Percentiles rank a stretch among this genome's conserved stretches.
Conservation (phyloP, 2,113 vertebrate genomes). For the Harpagus bidentatus region DNA sequence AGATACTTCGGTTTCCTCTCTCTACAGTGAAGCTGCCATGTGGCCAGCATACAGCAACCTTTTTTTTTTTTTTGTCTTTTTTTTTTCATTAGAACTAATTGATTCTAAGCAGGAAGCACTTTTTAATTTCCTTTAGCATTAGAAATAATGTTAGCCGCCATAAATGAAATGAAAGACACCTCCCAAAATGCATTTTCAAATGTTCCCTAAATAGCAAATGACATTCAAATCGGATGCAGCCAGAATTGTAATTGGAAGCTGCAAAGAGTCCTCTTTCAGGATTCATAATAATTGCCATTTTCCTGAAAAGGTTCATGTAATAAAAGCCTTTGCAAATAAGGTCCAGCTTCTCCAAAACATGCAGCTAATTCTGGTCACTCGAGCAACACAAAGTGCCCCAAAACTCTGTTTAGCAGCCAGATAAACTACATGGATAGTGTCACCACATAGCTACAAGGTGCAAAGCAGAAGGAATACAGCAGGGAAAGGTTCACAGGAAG, state of each 20-base stretch:
- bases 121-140: conserved; percentile 28
- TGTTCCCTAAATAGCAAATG: conserved; percentile 6
- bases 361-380: neutral
- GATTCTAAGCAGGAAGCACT: conserved; percentile 13
- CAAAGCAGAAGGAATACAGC: neutral
- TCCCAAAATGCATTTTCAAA: conserved; percentile 16
- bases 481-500: neutral
- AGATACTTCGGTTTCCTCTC: neutral
- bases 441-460: neutral
- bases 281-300: neutral
- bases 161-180: conserved; percentile 5
- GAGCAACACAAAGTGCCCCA: neutral
- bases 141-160: neutral
- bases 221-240: neutral
- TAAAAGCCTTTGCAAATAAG: neutral
- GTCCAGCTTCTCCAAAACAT: neutral
- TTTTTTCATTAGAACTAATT: neutral
- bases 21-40: neutral
- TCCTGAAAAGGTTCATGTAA: neutral
- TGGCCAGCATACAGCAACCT: neutral
- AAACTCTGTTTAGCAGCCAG: neutral
- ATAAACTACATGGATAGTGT: neutral
- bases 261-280: neutral
- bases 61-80: neutral
- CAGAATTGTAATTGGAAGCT: conserved; percentile 6